Evolutionary conservation across 2,797 vertebrate genomes (phyloP), one percentile per base, ranked within the genome.

Genomic region (Mionectes olivaceus): DNA sequence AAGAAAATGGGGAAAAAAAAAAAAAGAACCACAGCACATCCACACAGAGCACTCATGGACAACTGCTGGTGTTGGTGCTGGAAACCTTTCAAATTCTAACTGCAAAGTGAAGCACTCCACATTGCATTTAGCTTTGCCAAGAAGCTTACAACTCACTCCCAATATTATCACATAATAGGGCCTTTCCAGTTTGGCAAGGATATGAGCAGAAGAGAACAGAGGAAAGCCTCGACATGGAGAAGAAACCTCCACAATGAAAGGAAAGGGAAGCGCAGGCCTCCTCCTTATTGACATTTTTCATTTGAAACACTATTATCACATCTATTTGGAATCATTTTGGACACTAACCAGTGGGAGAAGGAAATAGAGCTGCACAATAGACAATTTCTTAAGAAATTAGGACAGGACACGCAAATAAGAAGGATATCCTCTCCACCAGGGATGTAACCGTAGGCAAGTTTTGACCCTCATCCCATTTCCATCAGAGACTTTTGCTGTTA

Each of bases 121-220:
- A 82, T 50, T 49, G 24, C 22, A 30, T 67, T 88, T 17, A 86
- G 43, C 50, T 60, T 55, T 94, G 93, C 93, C 95, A 94, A 95
- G 65, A 91, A 86, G 67, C 86, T 86, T 77, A 77, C 57, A 85
- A 68, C 74, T 74, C 64, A 69, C 67, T 87, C 79, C 79, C 71
- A 83, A 44, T 61, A 92, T 55, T 79, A 95, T 80, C 70, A 82
- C 75, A 39, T 71, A 90, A 87, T 35, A 75, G 70, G 77, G 80
- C 87, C 83, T 96, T 96, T 92, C 91, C 94, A 95, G 67, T 70
- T 80, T 96, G 95, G 94, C 77, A 86, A 43, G 81, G 64, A 49
- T 57, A 55, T 4, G 28, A 59, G 57, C 39, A 73, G 46, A 78
- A 65, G 19, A 74, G 77, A 86, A 89, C 55, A 94, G 83, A 96